A percentile compares a stretch with the other conserved stretches of the same genome.
Conservation (phyloP, 2,888 invertebrate genomes). For the Agapetus fuscipes region DNA sequence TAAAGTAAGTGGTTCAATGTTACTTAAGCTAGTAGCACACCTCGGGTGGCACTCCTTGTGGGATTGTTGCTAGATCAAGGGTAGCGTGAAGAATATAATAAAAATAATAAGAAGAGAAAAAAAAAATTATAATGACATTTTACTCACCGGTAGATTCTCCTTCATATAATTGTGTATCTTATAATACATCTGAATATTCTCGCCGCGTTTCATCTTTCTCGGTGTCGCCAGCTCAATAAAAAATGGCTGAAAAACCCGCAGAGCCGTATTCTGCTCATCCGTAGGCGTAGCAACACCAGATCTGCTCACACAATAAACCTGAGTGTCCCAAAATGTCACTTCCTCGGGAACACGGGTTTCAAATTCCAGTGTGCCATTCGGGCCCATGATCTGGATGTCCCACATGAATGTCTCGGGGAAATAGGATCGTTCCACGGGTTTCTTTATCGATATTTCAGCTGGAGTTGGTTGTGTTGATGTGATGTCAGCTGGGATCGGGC, state of each 20-base stretch:
- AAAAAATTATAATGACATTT: too few relatives aligned
- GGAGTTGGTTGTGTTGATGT: too few relatives aligned
- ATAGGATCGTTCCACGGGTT: constrained; percentile 28
- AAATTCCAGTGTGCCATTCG: constrained; percentile 27
- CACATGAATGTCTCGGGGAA: constrained; percentile 60
- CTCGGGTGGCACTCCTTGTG: too few relatives aligned
- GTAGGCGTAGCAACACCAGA: constrained; percentile 38
- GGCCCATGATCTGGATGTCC: constrained; percentile 39
- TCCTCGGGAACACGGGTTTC: constrained; percentile 34
- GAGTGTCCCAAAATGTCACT: constrained; percentile 36
- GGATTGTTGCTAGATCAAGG: too few relatives aligned
- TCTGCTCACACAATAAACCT: constrained; percentile 34
- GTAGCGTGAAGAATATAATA: too few relatives aligned
- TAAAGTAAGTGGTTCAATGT: too few relatives aligned
- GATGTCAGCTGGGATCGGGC: neutral
- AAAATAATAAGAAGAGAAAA: too few relatives aligned
- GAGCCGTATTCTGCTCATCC: constrained; percentile 34
- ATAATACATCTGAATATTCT: constrained; percentile 53
- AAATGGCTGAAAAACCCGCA: constrained; percentile 72
- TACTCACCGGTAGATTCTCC: constrained; percentile 62
- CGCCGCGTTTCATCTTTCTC: constrained; percentile 55
- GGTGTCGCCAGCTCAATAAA: constrained; percentile 64
- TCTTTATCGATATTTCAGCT: neutral
- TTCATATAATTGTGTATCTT: constrained; percentile 65
- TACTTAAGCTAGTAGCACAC: too few relatives aligned